Evolutionary conservation across 2,797 vertebrate genomes (phyloP), one percentile per base, ranked within the genome.

Genomic region (Leucoraja ocellata): DNA sequence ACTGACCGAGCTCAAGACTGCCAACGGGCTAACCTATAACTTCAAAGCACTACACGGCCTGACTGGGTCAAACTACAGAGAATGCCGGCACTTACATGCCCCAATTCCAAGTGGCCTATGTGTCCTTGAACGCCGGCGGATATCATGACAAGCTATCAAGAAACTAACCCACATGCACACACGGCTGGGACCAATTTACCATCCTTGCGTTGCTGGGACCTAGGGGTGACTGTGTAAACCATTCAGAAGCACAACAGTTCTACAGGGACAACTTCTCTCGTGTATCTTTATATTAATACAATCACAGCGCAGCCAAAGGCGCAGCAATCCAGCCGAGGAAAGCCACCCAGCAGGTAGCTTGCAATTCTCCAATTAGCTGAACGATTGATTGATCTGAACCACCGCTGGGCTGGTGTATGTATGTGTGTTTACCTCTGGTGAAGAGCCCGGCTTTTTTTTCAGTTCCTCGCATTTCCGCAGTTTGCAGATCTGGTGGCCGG

Each of bases 401-500:
- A 32, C 46, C 46, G 46, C 46, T 54, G 46, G 46, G 46, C 46
- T 54, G 46, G 46, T 96, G 96, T 96, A 96, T 96, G 96, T 96
- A 96, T 96, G 96, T 95, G 95, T 90, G 81, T 18, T 71, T 97
- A 99, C 98, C 98, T 99, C 98, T 96, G 99, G 98, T 95, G 98
- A 98, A 94, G 98, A 97, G 97, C 98, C 98, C 77, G 98, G 98
- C 96, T 99, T 99, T 97, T 99, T 99, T 97, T 99, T 99, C 96
- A 99, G 97, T 97, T 99, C 98, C 95, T 99, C 98, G 93, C 98
- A 99, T 98, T 99, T 99, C 96, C 98, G 98, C 97, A 99, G 99
- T 96, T 99, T 99, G 98, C 98, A 99, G 98, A 99, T 99, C 98
- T 99, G 98, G 98, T 99, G 98, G 97, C 98, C 98, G 94, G 98